Conservation (phyloP, 2,888 invertebrate genomes). For the Lucinisca nassula region DNA sequence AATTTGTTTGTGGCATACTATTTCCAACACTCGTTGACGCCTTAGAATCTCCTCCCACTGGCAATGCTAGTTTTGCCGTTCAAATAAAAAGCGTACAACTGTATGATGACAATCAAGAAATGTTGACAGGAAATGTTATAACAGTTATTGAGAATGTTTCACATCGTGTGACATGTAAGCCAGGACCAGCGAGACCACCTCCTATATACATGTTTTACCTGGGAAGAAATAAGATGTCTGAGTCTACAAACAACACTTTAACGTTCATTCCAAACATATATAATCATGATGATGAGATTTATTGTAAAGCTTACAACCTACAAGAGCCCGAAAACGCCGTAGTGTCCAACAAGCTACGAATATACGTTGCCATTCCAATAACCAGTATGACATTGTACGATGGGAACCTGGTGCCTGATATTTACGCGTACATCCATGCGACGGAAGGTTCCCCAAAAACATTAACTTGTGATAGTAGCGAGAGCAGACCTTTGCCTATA, state of each 20-base stretch:
- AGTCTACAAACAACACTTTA: neutral
- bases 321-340: neutral
- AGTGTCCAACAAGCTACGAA: neutral
- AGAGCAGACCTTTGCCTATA: neutral
- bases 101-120: neutral
- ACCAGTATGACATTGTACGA: neutral
- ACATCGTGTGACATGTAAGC: neutral
- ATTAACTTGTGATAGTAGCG: neutral
- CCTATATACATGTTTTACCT: neutral
- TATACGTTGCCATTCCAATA: neutral
- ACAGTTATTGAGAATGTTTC: neutral
- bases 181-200: neutral
- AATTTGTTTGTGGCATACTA: neutral
- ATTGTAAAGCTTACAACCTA: neutral
- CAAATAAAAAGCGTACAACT: neutral
- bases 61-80: neutral
- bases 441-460: neutral
- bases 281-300: neutral
- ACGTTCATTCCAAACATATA: neutral
- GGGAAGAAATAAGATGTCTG: neutral
- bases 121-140: neutral
- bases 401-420: neutral
- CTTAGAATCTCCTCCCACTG: neutral
- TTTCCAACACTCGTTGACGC: neutral
- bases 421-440: neutral